Evolutionary conservation across 2,113 vertebrate species (phyloP).

Genomic region (Oreocharis arfaki): DNA sequence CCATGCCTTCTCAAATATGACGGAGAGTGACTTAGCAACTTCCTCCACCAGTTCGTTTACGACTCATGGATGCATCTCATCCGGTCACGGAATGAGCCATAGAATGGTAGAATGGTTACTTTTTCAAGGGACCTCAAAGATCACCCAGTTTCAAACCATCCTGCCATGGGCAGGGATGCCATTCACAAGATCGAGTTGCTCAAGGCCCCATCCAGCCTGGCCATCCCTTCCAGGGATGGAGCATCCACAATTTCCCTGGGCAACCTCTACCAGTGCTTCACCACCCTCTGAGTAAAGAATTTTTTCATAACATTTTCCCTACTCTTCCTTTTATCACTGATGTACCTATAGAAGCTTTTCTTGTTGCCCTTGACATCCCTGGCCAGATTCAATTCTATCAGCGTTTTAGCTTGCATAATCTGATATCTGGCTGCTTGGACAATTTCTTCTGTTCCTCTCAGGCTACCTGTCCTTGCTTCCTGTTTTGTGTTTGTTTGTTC

Average conservation of each 20-base stretch:
- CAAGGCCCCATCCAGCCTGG: not conserved
- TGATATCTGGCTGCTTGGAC: not conserved
- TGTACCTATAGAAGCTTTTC: not conserved
- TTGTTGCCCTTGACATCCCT: not conserved
- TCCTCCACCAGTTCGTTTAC: not conserved
- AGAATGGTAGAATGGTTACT: not conserved
- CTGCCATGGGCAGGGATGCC: not conserved
- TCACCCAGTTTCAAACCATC: not conserved
- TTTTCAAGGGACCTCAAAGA: not conserved
- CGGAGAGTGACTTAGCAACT: not conserved
- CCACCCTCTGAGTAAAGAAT: not conserved
- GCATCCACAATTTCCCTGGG: not conserved
- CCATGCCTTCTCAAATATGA: not conserved
- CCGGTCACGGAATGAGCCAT: not conserved
- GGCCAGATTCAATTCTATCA: not conserved
- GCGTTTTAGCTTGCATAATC: not conserved
- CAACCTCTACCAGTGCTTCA: not conserved
- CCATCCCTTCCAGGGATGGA: not conserved
- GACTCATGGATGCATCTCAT: not conserved
- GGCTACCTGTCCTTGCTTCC: not conserved
- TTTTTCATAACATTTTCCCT: not conserved
- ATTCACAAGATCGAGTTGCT: not conserved
- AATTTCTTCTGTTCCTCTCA: not conserved
- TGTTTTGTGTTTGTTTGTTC: not conserved
- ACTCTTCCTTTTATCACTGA: not conserved